Percentiles rank a stretch among this genome's conserved stretches.
Conservation (phyloP, 2,797 vertebrate genomes). For the Sitta carolinensis region DNA sequence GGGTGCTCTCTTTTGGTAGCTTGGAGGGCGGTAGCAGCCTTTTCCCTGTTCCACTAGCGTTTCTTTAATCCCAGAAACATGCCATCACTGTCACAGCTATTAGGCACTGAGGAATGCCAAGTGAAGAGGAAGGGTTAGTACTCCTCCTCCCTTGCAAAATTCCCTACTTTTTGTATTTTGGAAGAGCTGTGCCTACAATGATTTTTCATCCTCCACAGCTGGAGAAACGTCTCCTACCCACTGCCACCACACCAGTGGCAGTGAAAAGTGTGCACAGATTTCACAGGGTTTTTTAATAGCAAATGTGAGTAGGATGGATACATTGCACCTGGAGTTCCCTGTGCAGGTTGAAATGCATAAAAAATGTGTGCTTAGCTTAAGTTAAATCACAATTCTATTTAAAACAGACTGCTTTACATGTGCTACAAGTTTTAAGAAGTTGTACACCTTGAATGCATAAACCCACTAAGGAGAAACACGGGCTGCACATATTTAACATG, state of each 20-base stretch:
- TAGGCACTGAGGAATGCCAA: not conserved
- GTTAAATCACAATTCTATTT: not conserved
- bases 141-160: not conserved
- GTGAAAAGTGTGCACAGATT: not conserved
- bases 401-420: not conserved
- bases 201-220: not conserved
- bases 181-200: not conserved
- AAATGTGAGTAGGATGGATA: not conserved
- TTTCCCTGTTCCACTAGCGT: not conserved
- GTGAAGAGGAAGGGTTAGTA: not conserved
- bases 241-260: not conserved
- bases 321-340: not conserved
- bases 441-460: not conserved
- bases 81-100: accelerated
- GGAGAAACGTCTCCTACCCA: not conserved
- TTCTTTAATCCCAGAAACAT: not conserved
- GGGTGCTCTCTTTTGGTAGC: not conserved
- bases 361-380: not conserved
- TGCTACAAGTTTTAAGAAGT: not conserved
- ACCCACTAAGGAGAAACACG: not conserved
- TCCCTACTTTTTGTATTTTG: not conserved
- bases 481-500: not conserved
- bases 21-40: not conserved
- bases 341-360: not conserved
- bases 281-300: not conserved